A percentile compares a stretch with the other conserved stretches of the same genome.
Evolutionary conservation across 64 coral and sea anemone genomes (phyloP).

Genomic region (Anthopleura sola): DNA sequence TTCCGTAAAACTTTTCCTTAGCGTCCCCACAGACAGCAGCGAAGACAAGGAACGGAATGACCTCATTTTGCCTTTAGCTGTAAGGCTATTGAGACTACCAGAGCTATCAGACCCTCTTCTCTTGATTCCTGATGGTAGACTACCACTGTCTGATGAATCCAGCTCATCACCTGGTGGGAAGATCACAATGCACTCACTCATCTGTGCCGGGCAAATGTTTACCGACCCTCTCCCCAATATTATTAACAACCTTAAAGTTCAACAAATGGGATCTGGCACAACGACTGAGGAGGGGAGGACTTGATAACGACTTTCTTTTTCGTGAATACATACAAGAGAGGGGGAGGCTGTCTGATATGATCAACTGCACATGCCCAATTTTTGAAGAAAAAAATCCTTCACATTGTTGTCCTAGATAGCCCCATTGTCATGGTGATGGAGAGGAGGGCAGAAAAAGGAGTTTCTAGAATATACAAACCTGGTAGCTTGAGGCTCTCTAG

Average conservation of each 20-base stretch:
- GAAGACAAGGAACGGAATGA: constrained; percentile 75
- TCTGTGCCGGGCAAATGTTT: too few species aligned
- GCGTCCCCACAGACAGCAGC: constrained; percentile 46
- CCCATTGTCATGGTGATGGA: too few species aligned
- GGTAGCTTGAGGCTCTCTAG: constrained; percentile 76
- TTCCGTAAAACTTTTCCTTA: constrained; percentile 81
- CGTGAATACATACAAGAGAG: too few species aligned
- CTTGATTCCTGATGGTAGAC: constrained; percentile 50
- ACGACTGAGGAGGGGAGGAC: too few species aligned
- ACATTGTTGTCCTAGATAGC: too few species aligned
- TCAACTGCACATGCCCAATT: too few species aligned
- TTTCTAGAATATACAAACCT: constrained; percentile 29
- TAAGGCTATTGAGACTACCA: constrained; percentile 74
- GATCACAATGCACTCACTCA: neutral
- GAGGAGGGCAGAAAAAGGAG: neutral
- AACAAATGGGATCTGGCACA: too few species aligned
- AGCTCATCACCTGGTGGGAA: constrained; percentile 54
- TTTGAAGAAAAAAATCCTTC: too few species aligned
- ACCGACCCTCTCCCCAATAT: too few species aligned
- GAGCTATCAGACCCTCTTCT: constrained; percentile 88
- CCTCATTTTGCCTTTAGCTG: constrained; percentile 59
- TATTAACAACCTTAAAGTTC: too few species aligned
- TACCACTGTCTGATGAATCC: constrained; percentile 82
- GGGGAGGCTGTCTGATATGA: too few species aligned
- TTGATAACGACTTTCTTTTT: too few species aligned